Evolutionary conservation across 2,113 vertebrate genomes (phyloP), one percentile per base, ranked within the genome.

Genomic region (Dicentrarchus labrax): DNA sequence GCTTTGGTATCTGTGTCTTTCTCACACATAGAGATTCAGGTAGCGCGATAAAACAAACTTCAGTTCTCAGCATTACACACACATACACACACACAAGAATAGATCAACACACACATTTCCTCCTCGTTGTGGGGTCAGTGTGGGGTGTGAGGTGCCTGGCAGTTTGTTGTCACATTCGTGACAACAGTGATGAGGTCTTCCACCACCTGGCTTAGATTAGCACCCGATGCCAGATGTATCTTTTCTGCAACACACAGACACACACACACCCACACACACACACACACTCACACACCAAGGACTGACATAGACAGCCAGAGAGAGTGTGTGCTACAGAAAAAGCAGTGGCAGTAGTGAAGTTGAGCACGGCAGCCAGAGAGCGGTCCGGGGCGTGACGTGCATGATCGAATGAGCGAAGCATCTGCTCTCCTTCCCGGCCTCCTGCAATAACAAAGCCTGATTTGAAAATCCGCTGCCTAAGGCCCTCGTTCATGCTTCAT

Each of bases 161-260:
- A 93, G 90, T 93, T 90, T 90, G 93, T 89, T 85, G 87, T 92
- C 91, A 92, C 89, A 87, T 89, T 91, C 56, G 61, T 83, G 89
- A 92, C 86, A 86, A 54, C 86, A 73, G 76, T 57, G 86, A 54
- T 66, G 57, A 77, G 69, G 82, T 88, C 87, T 76, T 91, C 85
- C 69, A 68, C 86, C 93, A 91, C 92, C 86, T 93, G 86, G 85
- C 12, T 91, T 77, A 87, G 76, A 92, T 92, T 87, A 91, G 83
- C 87, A 86, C 81, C 72, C 72, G 4, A 50, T 54, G 71, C 87
- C 86, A 82, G 86, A 92, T 89, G 86, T 80, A 76, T 80, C 59
- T 66, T 78, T 68, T 78, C 61, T 69, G 61, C 72, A 72, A 48
- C 74, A 70, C 72, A 41, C 73, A 80, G 76, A 64, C 72, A 48